Conservation (phyloP, 2,888 invertebrate genomes). For the Boloria selene region DNA sequence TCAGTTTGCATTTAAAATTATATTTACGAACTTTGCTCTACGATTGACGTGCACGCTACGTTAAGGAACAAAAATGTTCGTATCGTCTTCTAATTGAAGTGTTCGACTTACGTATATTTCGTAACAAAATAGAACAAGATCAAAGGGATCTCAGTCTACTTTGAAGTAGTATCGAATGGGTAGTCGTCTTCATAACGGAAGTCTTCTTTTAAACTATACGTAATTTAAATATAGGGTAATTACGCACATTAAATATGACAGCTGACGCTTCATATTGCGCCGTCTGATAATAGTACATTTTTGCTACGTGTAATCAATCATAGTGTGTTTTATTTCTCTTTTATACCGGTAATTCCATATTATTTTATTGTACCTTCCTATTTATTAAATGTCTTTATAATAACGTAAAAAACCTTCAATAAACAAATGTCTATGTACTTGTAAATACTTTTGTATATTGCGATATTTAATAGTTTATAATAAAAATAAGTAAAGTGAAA, state of each 20-base stretch:
- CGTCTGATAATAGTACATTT: neutral
- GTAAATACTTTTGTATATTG: too few relatives aligned
- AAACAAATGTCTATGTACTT: too few relatives aligned
- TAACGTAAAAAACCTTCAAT: too few relatives aligned
- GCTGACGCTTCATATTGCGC: neutral
- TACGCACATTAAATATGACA: slow-evolving; percentile 3
- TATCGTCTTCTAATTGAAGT: slow-evolving; percentile 64
- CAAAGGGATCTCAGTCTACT: slow-evolving; percentile 65
- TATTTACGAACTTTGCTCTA: slow-evolving; percentile 60
- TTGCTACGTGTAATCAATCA: neutral
- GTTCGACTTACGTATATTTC: slow-evolving; percentile 55
- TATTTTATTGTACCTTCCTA: too few relatives aligned
- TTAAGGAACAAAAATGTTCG: slow-evolving; percentile 57
- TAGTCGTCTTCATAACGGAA: slow-evolving; percentile 50
- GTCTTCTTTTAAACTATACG: slow-evolving; percentile 40
- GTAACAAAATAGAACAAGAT: slow-evolving; percentile 67
- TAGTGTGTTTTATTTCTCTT: too few relatives aligned
- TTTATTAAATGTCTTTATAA: too few relatives aligned
- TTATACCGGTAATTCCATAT: too few relatives aligned
- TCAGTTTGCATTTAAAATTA: slow-evolving; percentile 63
- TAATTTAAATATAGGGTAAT: slow-evolving; percentile 19
- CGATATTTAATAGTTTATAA: too few relatives aligned
- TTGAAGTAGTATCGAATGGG: slow-evolving; percentile 62
- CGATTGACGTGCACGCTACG: slow-evolving; percentile 54
- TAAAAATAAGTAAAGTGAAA: too few relatives aligned